Evolutionary conservation across 2,797 vertebrate species (phyloP).

Genomic region (Serranus cabrilla): DNA sequence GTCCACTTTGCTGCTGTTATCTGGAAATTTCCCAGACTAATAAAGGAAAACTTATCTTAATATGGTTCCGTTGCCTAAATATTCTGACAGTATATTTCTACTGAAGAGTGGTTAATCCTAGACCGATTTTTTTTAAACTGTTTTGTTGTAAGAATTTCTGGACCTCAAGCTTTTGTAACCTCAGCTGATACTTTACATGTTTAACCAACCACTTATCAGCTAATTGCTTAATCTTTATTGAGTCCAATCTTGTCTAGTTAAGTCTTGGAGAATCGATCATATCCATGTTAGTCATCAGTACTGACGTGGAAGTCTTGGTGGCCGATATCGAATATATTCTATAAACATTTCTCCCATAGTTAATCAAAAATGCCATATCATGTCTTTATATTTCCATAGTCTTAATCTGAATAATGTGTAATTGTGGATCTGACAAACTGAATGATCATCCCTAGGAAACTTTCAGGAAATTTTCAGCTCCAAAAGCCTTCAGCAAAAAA

Average conservation of each 20-base stretch:
- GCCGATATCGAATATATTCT: too few species aligned
- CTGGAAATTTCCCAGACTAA: too few species aligned
- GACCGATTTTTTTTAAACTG: too few species aligned
- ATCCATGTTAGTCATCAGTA: too few species aligned
- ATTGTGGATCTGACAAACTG: neutral
- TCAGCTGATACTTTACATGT: neutral
- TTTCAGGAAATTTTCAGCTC: neutral
- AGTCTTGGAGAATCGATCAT: neutral
- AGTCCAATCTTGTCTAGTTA: neutral
- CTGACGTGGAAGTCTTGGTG: too few species aligned
- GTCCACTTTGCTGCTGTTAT: too few species aligned
- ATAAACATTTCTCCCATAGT: too few species aligned
- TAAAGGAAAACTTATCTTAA: too few species aligned
- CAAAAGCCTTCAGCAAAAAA: neutral
- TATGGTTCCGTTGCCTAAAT: too few species aligned
- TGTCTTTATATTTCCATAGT: neutral
- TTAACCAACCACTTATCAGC: neutral
- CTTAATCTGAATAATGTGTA: neutral
- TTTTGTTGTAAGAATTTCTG: neutral
- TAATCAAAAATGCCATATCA: too few species aligned
- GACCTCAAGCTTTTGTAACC: neutral
- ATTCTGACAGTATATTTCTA: too few species aligned
- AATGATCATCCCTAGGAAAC: neutral
- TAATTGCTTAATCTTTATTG: accelerated
- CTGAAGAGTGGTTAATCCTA: too few species aligned